phyloP scores from a whole-genome alignment of 2,888 invertebrate genomes.

The Cyclophora punctaria region DNA sequence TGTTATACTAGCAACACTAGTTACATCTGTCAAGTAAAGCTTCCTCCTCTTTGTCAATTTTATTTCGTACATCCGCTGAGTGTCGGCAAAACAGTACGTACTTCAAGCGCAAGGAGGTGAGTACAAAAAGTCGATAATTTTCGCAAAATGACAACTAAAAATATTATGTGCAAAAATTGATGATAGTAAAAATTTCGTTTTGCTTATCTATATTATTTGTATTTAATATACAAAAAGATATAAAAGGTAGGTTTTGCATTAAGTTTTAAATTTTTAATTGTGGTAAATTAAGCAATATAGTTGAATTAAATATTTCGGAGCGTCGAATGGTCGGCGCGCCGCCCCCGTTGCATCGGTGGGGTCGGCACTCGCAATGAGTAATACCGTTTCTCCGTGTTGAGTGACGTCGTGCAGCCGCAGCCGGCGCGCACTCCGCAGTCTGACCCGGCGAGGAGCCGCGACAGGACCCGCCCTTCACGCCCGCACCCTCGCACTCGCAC shows the following conservation, averaged over 20 bases:
- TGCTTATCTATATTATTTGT: too few species aligned
- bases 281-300: background rate
- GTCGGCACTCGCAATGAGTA: constrained; percentile 59
- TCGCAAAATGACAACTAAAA: constrained; percentile 8
- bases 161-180: background rate
- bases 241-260: too few species aligned
- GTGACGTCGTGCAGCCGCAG: constrained; percentile 60
- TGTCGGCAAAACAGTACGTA: constrained; percentile 49
- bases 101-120: constrained; percentile 27
- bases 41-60: too few species aligned
- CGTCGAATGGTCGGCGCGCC: constrained; percentile 29
- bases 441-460: constrained; percentile 55
- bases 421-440: constrained; percentile 46
- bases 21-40: constrained; percentile 6
- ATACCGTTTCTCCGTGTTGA: constrained; percentile 61
- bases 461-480: constrained; percentile 47
- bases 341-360: constrained; percentile 36
- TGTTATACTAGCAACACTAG: background rate
- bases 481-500: constrained; percentile 31
- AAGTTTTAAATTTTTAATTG: constrained; percentile 6
- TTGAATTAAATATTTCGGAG: constrained; percentile 11
- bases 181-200: too few species aligned
- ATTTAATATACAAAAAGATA: too few species aligned
- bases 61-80: constrained; percentile 1
- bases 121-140: constrained; percentile 51